Evolutionary conservation across 2,797 vertebrate genomes (phyloP).

Genomic region (Ptychobarbus kaznakovi): DNA sequence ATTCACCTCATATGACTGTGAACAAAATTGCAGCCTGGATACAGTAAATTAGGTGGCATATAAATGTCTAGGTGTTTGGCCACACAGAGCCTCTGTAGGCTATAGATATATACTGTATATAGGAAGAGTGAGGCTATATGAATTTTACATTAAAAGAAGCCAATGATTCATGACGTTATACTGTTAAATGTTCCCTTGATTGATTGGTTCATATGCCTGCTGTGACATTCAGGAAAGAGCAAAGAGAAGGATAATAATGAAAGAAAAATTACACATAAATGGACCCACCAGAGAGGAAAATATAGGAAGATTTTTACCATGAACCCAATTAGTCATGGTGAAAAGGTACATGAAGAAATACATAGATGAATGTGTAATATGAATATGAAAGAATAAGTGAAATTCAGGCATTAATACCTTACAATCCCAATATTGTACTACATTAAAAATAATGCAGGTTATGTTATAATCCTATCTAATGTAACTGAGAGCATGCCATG

Average conservation of each 20-base stretch:
- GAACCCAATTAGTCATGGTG: neutral
- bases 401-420: neutral
- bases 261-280: constrained; percentile 25
- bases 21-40: constrained; percentile 28
- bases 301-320: constrained; percentile 16
- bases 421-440: neutral
- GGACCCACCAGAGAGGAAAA: neutral
- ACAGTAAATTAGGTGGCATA: constrained; percentile 51
- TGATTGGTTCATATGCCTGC: neutral
- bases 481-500: neutral
- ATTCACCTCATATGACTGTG: constrained; percentile 47
- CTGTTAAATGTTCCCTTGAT: constrained; percentile 18
- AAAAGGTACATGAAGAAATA: constrained; percentile 12
- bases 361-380: neutral
- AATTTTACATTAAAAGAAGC: neutral
- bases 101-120: constrained; percentile 41
- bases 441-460: neutral
- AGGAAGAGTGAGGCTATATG: constrained; percentile 15
- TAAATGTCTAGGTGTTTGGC: constrained; percentile 49
- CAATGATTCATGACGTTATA: neutral
- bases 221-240: constrained; percentile 1
- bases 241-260: neutral
- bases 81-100: constrained; percentile 15
- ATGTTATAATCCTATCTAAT: neutral
- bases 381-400: neutral